Evolutionary conservation across 2,797 vertebrate genomes (phyloP), one percentile per base, ranked within the genome.

Genomic region (Morelia viridis): DNA sequence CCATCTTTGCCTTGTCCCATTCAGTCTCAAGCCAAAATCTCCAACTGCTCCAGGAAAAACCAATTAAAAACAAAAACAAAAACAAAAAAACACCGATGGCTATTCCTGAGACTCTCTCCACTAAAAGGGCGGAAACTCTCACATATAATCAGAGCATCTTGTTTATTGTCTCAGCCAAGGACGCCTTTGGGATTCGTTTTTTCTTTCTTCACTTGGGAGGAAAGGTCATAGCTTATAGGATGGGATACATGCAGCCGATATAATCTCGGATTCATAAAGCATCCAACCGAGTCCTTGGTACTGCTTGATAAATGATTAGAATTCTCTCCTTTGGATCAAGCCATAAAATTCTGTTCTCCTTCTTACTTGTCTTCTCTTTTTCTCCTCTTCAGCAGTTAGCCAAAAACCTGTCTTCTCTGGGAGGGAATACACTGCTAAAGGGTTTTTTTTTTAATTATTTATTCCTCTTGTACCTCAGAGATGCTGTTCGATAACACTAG

Each of bases 1-100:
- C 87, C 89, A 92, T 64, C 61, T 87, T 60, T 85, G 28, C n/a
- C 90, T 92, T 65, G 91, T 93, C 68, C 84, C 61, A 12, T 85
- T 61, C 89, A 89, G 58, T 22, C 11, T 62, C 64, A 41, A 46
- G 26, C 62, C 89, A 94, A 87, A 88, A 35, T 62, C 60, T 58
- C 35, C 10, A 90, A 91, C 60, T 89, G 84, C 62, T 93, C 85
- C 50, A 53, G 85, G 28, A 31, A 28, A 12, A 24, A 56, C 26
- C 88, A 94, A 87, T 50, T 5, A 80, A 41, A 46, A 46, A 46
- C 19, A 71, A 5, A 5, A 11, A 31, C 7, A 1, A 28, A 17
- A n/a, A 71, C n/a, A 71, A 24, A 17, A 19, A 85, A 6, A 11
- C 1, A 58, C 50, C 26, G 28, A 53, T 19, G 57, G 4, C 93